A percentile compares a stretch with the other conserved stretches of the same genome.
phyloP scores from a whole-genome alignment of 2,113 vertebrate genomes.

The Trichomycterus rosablanca region DNA sequence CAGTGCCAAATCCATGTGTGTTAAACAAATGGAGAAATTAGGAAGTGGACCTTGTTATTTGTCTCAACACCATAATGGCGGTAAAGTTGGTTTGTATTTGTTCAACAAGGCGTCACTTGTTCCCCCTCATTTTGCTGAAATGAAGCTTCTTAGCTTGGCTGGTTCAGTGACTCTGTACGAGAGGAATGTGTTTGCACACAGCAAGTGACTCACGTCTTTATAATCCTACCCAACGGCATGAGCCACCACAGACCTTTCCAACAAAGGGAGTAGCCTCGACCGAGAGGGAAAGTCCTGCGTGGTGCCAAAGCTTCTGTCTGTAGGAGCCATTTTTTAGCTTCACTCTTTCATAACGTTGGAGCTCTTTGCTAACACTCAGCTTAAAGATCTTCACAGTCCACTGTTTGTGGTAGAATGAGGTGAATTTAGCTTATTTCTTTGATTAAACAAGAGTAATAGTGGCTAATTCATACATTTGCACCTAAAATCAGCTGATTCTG shows the following conservation, averaged over 20 bases:
- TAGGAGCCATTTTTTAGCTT: too few species aligned
- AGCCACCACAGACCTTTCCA: constrained; percentile 28
- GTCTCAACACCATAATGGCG: too few species aligned
- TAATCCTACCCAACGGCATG: constrained; percentile 36
- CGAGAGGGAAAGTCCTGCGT: not conserved
- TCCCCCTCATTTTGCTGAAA: constrained; percentile 20
- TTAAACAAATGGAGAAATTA: constrained; percentile 20
- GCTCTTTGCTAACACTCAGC: too few species aligned
- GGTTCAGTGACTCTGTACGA: constrained; percentile 22
- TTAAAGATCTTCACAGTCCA: too few species aligned
- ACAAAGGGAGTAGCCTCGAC: constrained; percentile 52
- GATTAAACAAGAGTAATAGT: too few species aligned
- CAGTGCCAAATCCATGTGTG: too few species aligned
- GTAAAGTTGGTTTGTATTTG: not conserved
- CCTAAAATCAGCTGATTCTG: too few species aligned
- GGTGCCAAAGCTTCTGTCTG: not conserved
- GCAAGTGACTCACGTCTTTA: constrained; percentile 42
- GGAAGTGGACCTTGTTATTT: not conserved
- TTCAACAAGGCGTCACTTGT: constrained; percentile 24
- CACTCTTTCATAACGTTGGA: too few species aligned
- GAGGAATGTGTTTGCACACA: constrained; percentile 31
- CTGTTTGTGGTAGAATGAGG: too few species aligned
- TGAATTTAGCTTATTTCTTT: too few species aligned
- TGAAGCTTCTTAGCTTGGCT: constrained; percentile 21
- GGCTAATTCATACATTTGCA: too few species aligned